Base-by-base conservation (phyloP, 92 coral and sea anemone species). In the Paragorgia papillata region DNA sequence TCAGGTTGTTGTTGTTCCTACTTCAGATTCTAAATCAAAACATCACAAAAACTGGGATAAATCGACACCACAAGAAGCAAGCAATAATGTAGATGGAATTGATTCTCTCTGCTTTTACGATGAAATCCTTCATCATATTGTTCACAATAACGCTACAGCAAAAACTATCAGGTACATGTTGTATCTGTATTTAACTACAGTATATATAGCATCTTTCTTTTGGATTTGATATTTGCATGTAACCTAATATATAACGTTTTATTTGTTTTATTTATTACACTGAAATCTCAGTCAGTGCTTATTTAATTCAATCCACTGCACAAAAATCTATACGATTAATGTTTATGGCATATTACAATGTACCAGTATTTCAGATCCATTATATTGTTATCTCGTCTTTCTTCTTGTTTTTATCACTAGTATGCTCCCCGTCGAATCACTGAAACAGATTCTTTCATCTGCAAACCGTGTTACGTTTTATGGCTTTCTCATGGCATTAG, bases 401-500 rank as follows among this genome's bases (percentile, higher is more conserved):
- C n/a, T 6, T 7, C n/a, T 7, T 15, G 2, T 46, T 2, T 46
- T 46, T 15, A 46, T 58, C 34, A 40, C 44, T 59, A 95, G 99
- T 57, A 85, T 92, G 32, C 99, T 97, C 13, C 91, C 99, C 33
- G 56, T 80, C 3, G 68, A 86, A 44, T 79, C 83, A 6, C 63
- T 91, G 35, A 89, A 95, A 63, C 87, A 88, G 37, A 88, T 95
- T 22, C 80, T 95, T 25, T 83, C 89, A 18, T 57, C 86, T 32
- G 97, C 89, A 15, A 86, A 90, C 43, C 79, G 92, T 66, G 97
- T 93, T 1, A 93, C 97, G 2, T 93, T 93, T 66, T 93, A 93
- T 84, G 97, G 97, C 20, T 93, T 93, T 58, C 83, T 93, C 20
- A 90, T 93, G 92, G 96, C 97, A 43, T 79, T 93, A 12, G 90